Evolutionary conservation across 2,113 vertebrate species (phyloP).

Genomic region (Entosphenus tridentatus): DNA sequence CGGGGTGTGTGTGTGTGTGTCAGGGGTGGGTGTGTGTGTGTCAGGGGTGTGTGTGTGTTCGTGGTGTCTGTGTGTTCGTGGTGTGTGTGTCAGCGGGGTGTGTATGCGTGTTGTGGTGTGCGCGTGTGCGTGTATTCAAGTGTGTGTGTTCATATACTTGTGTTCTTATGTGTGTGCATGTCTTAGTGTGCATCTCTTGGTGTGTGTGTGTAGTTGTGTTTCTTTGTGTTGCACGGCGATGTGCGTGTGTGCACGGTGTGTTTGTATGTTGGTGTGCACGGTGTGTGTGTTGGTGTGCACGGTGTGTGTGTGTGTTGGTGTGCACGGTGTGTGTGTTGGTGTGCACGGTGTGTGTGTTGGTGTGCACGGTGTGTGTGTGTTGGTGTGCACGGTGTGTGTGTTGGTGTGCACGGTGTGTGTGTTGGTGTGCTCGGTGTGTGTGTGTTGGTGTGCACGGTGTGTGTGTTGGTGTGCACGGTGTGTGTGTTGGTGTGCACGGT

Average conservation of each 20-base stretch:
- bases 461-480: not conserved
- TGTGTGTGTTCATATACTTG: not conserved
- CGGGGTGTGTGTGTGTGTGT: not conserved
- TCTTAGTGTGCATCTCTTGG: not conserved
- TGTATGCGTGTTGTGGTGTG: conserved; percentile 3
- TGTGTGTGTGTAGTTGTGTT: conserved; percentile 1
- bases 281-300: not conserved
- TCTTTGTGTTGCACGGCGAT: not conserved
- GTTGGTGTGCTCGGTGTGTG: not conserved
- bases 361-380: not conserved
- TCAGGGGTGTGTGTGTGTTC: conserved; percentile 6
- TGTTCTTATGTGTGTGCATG: not conserved
- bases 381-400: not conserved
- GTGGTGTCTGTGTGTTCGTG: too few species aligned
- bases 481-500: not conserved
- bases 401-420: not conserved
- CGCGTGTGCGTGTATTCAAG: not conserved
- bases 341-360: not conserved
- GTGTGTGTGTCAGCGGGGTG: not conserved
- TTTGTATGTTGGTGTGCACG: not conserved
- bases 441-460: not conserved
- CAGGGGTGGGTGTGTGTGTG: not conserved
- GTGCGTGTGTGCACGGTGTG: not conserved
- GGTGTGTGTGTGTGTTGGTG: not conserved
- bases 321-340: not conserved